These are phyloP conservation scores for Pseudochirops cupreus DNA, from an alignment of 2,797 vertebrate genomes.

Conservation along the genomic window DNA sequence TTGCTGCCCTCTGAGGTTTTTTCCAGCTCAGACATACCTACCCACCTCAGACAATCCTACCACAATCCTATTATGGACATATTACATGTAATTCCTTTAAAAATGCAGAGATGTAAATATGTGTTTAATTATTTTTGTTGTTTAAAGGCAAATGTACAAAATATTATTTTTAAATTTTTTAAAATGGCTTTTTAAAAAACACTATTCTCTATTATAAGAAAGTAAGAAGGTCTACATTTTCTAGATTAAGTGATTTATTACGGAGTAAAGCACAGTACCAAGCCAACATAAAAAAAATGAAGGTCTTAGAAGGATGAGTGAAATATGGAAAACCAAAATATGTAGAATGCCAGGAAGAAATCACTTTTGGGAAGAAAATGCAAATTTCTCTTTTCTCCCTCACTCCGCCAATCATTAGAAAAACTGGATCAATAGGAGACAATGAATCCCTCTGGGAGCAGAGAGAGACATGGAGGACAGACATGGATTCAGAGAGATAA, in stretches of 20 bases:
- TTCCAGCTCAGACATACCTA: no score
- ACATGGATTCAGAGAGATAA: background rate
- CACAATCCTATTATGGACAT: no score
- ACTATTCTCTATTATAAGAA: background rate
- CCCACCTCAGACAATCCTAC: no score
- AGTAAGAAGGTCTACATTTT: background rate
- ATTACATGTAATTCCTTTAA: no score
- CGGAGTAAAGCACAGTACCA: slow-evolving; percentile 41
- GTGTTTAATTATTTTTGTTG: no score
- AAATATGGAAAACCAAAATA: background rate
- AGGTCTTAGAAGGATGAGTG: background rate
- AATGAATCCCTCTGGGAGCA: background rate
- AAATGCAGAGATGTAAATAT: no score
- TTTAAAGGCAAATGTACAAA: no score
- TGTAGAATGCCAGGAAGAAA: background rate
- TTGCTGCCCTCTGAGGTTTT: no score
- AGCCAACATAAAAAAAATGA: background rate
- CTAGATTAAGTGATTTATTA: background rate
- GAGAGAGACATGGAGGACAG: background rate
- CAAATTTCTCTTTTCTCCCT: background rate
- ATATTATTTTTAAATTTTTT: no score
- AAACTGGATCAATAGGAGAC: no score
- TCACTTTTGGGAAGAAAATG: background rate
- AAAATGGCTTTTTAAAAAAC: background rate
- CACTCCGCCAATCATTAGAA: background rate